These are phyloP conservation scores for Natrix natrix DNA, from an alignment of 2,797 vertebrate species.

Conservation along the genomic window DNA sequence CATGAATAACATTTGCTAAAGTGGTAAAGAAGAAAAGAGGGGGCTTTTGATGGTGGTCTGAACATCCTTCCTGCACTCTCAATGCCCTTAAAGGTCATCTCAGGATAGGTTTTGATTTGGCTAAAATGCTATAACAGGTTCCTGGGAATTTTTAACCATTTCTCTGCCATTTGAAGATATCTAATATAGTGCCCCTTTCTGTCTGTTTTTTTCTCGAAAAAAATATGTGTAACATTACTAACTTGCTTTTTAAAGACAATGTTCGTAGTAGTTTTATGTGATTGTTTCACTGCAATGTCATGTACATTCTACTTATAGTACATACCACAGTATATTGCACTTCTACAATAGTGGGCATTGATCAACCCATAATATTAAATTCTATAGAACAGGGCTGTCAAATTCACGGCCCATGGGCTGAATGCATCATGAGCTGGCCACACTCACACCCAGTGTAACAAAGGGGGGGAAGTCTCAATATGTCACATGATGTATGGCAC, in stretches of 20 bases:
- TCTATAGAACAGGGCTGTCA: background rate
- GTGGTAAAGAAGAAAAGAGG: background rate
- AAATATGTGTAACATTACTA: background rate
- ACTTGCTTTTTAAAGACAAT: background rate
- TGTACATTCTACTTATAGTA: background rate
- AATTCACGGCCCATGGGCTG: accelerated
- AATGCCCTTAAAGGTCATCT: background rate
- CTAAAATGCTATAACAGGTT: background rate
- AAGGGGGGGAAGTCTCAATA: too few relatives aligned
- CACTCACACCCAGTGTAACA: too few relatives aligned
- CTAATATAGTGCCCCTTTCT: background rate
- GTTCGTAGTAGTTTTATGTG: background rate
- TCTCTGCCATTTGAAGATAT: accelerated
- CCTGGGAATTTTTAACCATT: background rate
- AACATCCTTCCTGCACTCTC: background rate
- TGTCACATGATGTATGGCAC: too few relatives aligned
- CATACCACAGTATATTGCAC: background rate
- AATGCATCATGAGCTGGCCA: too few relatives aligned
- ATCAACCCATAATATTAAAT: background rate
- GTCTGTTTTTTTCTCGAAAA: background rate
- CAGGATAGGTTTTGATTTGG: background rate
- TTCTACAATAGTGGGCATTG: background rate
- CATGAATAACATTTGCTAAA: background rate
- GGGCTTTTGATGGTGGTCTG: background rate
- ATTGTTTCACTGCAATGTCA: background rate